phyloP scores from a whole-genome alignment of 2,797 vertebrate species.

The Coendou prehensilis region DNA sequence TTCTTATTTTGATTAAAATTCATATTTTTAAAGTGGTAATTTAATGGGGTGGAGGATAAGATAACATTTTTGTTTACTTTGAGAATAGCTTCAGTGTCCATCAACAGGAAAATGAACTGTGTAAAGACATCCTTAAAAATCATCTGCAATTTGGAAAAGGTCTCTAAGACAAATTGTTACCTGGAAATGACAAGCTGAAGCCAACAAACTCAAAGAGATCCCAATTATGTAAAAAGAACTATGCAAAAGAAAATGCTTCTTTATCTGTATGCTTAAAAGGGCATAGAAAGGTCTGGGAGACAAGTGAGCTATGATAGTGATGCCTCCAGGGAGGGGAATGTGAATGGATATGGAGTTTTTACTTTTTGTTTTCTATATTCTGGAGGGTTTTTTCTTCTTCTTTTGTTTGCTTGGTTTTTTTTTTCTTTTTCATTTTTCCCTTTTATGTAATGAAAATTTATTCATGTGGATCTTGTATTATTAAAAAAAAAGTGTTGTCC shows the following conservation, averaged over 20 bases:
- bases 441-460: constrained; percentile 44
- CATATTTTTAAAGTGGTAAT: constrained; percentile 52
- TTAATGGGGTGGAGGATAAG: background rate
- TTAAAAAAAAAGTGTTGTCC: background rate
- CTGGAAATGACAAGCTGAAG: background rate
- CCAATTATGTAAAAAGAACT: background rate
- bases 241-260: background rate
- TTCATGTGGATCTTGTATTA: background rate
- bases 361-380: background rate
- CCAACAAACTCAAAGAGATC: background rate
- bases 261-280: background rate
- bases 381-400: background rate
- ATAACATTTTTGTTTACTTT: constrained; percentile 32
- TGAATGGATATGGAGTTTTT: background rate
- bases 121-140: background rate
- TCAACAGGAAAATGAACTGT: background rate
- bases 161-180: background rate
- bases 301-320: background rate
- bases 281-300: background rate
- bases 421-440: background rate
- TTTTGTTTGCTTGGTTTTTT: background rate
- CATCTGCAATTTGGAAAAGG: background rate
- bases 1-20: constrained; percentile 41
- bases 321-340: background rate
- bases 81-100: background rate